A percentile compares a stretch with the other conserved stretches of the same genome.
Evolutionary conservation across 2,888 invertebrate species (phyloP).

Genomic region (Chironomus tentans): DNA sequence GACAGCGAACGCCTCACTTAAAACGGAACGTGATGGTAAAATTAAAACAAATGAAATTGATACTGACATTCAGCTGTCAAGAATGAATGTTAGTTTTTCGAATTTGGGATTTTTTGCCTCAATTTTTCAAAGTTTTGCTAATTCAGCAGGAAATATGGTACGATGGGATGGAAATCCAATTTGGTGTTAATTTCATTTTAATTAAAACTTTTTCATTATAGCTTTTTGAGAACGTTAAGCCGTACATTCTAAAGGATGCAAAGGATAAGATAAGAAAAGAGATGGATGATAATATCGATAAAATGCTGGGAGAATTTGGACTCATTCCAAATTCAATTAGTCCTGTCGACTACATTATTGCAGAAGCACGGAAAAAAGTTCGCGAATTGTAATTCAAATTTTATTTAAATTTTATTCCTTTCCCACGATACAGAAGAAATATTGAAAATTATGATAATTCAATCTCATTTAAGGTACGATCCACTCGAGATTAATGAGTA

Average conservation of each 20-base stretch:
- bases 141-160: conserved; percentile 69
- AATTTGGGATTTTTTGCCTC: conserved; percentile 69
- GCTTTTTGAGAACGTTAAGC: conserved; percentile 79
- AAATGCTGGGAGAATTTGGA: conserved; percentile 56
- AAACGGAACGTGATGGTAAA: conserved; percentile 64
- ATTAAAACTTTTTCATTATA: conserved; percentile 38
- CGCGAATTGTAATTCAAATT: conserved; percentile 35
- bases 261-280: conserved; percentile 63
- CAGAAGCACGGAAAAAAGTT: conserved; percentile 63
- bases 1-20: conserved; percentile 57
- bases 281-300: conserved; percentile 63
- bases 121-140: conserved; percentile 62
- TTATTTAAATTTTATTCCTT: neutral
- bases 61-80: conserved; percentile 67
- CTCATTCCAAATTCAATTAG: conserved; percentile 73
- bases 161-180: neutral
- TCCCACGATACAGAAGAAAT: neutral
- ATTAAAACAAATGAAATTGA: conserved; percentile 67
- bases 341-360: conserved; percentile 73
- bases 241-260: conserved; percentile 67
- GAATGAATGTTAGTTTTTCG: conserved; percentile 71
- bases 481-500: conserved; percentile 67
- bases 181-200: too few species aligned
- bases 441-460: neutral
- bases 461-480: conserved; percentile 51